These are phyloP conservation scores for Choreutis nemorana DNA, from an alignment of 2,888 invertebrate genomes.

Conservation along the genomic window DNA sequence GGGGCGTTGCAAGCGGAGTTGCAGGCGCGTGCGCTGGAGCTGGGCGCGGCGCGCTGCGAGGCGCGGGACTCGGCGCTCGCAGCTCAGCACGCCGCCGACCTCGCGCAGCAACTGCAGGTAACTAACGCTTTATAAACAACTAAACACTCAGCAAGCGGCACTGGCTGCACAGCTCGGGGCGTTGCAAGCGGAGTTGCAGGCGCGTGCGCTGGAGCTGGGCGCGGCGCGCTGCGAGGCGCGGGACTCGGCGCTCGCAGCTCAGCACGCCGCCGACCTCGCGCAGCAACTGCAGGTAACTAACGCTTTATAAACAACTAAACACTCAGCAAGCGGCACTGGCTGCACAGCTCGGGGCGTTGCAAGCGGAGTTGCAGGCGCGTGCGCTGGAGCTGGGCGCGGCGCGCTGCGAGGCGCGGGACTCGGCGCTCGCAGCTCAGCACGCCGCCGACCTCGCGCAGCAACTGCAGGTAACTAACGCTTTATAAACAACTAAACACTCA, in stretches of 20 bases:
- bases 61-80: conserved; percentile 30
- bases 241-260: conserved; percentile 48
- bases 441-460: conserved; percentile 48
- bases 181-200: conserved; percentile 44
- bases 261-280: conserved; percentile 53
- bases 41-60: conserved; percentile 55
- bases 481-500: too few relatives aligned
- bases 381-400: conserved; percentile 45
- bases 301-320: too few relatives aligned
- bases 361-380: conserved; percentile 37
- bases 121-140: too few relatives aligned
- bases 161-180: conserved; percentile 50
- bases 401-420: conserved; percentile 47
- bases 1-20: conserved; percentile 50
- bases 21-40: conserved; percentile 34
- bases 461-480: conserved; percentile 16
- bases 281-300: conserved; percentile 26
- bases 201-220: conserved; percentile 36
- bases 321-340: conserved; percentile 35
- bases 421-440: conserved; percentile 58
- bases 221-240: conserved; percentile 55
- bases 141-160: conserved; percentile 35
- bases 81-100: too few relatives aligned
- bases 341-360: conserved; percentile 55
- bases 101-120: too few relatives aligned